Base-by-base conservation (phyloP, 2,113 vertebrate genomes). In the Silurus meridionalis region DNA sequence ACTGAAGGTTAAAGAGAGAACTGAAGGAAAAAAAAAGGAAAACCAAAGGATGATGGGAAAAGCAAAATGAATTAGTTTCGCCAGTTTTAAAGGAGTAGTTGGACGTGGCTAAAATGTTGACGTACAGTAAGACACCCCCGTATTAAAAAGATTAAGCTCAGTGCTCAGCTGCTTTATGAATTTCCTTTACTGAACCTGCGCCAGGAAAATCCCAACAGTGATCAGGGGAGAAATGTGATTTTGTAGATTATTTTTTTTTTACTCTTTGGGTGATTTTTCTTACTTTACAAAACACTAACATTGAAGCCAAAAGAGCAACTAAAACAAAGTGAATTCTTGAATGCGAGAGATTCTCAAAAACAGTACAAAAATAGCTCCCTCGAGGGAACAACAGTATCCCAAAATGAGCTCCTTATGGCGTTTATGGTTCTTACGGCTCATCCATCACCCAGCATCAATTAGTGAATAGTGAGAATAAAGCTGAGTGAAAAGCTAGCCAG, bases 401-500 rank as follows among this genome's bases (percentile, higher is more conserved):
- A 25, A 15, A 37, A 78, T 0, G 5, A 78, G 74, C 74, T 52
- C 74, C 9, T 10, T 37, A 80, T 1, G 0, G 58, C 6, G 15
- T 37, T 80, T 0, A 2, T 23, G 57, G 37, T 48, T 17, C 78
- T 48, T 80, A 58, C 7, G 37, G 77, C 25, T 46, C 28, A 28
- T 23, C 57, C 78, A 48, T 61, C 78, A 61, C 78, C 78, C 28
- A 23, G 78, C 57, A 61, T 46, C 37, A 7, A 61, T 6, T 6
- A 8, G 48, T 82, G 67, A 86, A 57, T 64, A 52, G 52, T 48
- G 25, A 58, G 80, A 66, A 78, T 77, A 25, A 83, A 83, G 80
- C 21, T 6, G 48, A 66, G 50, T 46, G 37, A 10, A 75, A 83
- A 78, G 13, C 60, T 75, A 83, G 71, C 86, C 86, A 87, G 86